A percentile compares a stretch with the other conserved stretches of the same genome.
Evolutionary conservation across 2,113 vertebrate species (phyloP).

Genomic region (Heterochromis multidens): DNA sequence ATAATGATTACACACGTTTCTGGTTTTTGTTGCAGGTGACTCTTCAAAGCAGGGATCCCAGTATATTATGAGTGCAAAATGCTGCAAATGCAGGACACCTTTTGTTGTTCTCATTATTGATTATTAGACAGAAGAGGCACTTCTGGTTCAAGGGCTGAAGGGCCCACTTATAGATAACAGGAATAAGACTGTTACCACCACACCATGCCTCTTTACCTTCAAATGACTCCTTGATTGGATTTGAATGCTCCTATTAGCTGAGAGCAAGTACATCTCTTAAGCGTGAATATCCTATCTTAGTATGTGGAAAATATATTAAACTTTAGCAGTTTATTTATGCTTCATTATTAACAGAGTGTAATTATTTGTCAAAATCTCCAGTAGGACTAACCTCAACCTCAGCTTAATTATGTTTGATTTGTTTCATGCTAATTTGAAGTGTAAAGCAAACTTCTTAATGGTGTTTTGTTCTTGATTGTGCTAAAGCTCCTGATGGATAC

Average conservation of each 20-base stretch:
- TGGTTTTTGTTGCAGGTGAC: background rate
- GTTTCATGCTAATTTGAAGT: conserved; percentile 63
- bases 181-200: background rate
- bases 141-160: background rate
- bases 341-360: conserved; percentile 32
- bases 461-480: conserved; percentile 40
- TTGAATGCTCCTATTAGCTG: conserved; percentile 2
- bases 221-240: conserved; percentile 3
- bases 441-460: conserved; percentile 50
- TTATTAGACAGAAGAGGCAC: background rate
- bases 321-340: conserved; percentile 21
- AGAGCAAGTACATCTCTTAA: conserved; percentile 3
- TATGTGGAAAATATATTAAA: conserved; percentile 8
- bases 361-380: conserved; percentile 58
- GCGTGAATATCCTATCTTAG: background rate
- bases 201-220: background rate
- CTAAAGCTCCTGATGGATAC: conserved; percentile 46
- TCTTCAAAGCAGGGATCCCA: background rate
- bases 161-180: background rate
- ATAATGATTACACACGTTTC: background rate
- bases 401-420: conserved; percentile 50
- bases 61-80: background rate
- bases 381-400: conserved; percentile 58
- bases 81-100: background rate
- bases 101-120: background rate